Percentiles rank a stretch among this genome's conserved stretches.
Evolutionary conservation across 2,888 invertebrate genomes (phyloP).

Genomic region (Miltochrista miniata): DNA sequence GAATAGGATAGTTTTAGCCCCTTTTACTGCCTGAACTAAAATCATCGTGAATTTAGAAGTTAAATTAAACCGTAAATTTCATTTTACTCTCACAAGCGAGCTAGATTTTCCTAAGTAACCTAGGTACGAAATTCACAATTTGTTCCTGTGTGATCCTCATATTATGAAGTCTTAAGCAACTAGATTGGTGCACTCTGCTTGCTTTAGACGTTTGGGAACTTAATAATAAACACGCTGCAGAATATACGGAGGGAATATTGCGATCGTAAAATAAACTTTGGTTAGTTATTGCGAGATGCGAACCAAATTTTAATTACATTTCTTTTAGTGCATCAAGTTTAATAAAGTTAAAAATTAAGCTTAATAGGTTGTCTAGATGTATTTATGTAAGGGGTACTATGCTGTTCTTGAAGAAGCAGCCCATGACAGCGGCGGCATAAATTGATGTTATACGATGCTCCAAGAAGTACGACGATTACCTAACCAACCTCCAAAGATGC

Average conservation of each 20-base stretch:
- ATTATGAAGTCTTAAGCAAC: not conserved
- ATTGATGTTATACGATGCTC: too few relatives aligned
- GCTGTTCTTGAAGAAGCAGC: too few relatives aligned
- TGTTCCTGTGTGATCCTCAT: not conserved
- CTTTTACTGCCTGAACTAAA: too few relatives aligned
- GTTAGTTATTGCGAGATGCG: conserved; percentile 1
- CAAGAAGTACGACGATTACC: too few relatives aligned
- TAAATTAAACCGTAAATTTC: not conserved
- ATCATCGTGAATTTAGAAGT: too few relatives aligned
- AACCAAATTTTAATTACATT: conserved; percentile 28
- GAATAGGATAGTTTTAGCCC: too few relatives aligned
- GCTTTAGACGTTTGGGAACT: not conserved
- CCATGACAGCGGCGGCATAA: too few relatives aligned
- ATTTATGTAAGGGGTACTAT: too few relatives aligned
- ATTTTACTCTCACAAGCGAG: not conserved
- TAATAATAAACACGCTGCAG: conserved; percentile 3
- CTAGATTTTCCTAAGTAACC: not conserved
- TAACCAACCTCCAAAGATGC: too few relatives aligned
- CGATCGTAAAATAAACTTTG: conserved; percentile 13
- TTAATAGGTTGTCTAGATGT: too few relatives aligned
- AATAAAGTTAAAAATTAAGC: not conserved
- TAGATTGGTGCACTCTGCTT: not conserved
- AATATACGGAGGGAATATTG: not conserved
- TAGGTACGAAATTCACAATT: not conserved
- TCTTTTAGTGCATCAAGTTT: not conserved